These are phyloP conservation scores for Cantharis rustica DNA, from an alignment of 2,888 invertebrate genomes.

Conservation along the genomic window DNA sequence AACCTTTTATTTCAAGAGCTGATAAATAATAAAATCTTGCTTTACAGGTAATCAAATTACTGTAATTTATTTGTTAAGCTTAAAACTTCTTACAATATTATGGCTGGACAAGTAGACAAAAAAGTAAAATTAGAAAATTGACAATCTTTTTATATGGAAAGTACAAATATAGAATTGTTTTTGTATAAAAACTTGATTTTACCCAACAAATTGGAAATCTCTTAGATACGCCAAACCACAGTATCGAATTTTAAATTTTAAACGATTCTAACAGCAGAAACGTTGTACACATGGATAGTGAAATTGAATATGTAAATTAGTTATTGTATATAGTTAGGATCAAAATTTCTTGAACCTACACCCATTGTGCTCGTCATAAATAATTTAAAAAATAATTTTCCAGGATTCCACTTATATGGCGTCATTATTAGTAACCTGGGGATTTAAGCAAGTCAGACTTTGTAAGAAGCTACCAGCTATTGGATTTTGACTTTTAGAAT, in stretches of 20 bases:
- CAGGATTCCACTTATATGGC: not conserved
- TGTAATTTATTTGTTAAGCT: no score
- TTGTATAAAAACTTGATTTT: not conserved
- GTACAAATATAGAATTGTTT: no score
- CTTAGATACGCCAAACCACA: not conserved
- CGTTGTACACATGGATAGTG: not conserved
- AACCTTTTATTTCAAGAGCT: not conserved
- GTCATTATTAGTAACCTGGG: not conserved
- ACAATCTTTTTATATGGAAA: no score
- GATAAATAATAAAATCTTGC: not conserved
- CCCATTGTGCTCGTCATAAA: not conserved
- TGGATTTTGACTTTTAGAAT: no score
- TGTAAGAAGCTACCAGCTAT: no score
- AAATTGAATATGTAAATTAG: not conserved
- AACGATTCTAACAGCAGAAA: not conserved
- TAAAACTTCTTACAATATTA: no score
- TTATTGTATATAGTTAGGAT: not conserved
- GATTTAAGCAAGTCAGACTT: not conserved
- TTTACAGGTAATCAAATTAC: not conserved
- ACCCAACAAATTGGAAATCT: not conserved
- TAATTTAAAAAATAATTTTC: not conserved
- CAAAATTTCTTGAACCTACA: not conserved
- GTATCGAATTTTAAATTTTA: not conserved
- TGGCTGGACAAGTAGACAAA: not conserved
- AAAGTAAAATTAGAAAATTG: no score